Evolutionary conservation across 2,888 invertebrate genomes (phyloP), one percentile per base, ranked within the genome.

Genomic region (Dicycla oo): DNA sequence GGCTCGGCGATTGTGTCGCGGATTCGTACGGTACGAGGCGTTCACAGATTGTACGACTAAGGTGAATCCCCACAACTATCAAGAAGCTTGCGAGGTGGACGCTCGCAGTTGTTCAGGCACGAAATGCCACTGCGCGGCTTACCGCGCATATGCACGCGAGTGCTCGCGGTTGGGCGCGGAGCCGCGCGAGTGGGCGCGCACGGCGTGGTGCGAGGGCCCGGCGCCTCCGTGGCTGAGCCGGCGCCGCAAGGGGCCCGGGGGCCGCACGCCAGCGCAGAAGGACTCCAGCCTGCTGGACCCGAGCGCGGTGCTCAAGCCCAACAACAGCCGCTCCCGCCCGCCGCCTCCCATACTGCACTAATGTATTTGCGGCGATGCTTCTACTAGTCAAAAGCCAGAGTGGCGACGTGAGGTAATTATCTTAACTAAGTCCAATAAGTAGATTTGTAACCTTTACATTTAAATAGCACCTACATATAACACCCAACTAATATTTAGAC

Each of bases 111-210:
- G 99, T 92, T 97, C 98, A 3, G 97, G 97, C 20, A 97, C 97
- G 73, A 96, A 97, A 87, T 99, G 99, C 88, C 98, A 98, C 91
- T 99, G 99, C 92, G 98, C 99, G 84, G 98, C 98, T 77, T 97
- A 99, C 88, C 97, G 97, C 69, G 99, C 99, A 4, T 99, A 99
- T 90, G 98, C 98, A 0, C 97, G 98, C 82, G 98, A 98, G 91
- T 99, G 99, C 90, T 96, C 97, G 78, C 96, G 98, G 34, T 93
- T 98, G 54, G 98, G 98, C 0, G 97, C 98, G 0, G 96, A 97
- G 75, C 94, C 98, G 62, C 95, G 95, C 0, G 96, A 97, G 81
- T 99, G 98, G 98, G 96, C 97, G 75, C 95, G 96, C 62, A 96
- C 96, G 23, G 97, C 97, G 65, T 97, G 97, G 89, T 98, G 98